Base-by-base conservation (phyloP, 2,797 vertebrate species). In the Lateolabrax maculatus region DNA sequence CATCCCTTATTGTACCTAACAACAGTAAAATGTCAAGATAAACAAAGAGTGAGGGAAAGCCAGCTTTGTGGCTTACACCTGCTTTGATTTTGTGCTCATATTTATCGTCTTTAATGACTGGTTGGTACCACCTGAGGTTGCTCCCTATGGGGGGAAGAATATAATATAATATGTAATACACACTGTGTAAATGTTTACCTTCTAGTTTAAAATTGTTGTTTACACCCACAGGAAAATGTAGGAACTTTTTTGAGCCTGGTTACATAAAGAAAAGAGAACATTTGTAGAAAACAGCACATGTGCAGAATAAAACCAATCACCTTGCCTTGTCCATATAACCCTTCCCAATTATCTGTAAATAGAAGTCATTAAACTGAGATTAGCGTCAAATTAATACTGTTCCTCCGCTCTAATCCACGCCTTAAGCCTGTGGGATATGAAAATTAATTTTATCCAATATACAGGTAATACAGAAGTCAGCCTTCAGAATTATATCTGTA, bases 301-400 rank as follows among this genome's bases (percentile, higher is more conserved):
- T 55, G n/a, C 55, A 46, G 25, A 41, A 65, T 62, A 13, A 15
- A 36, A 57, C 21, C 16, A 63, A 5, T 23, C 52, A 49, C 39
- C 25, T 37, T 44, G 10, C 34, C 58, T 15, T 3, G 9, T 58
- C 46, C 2, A 25, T 77, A 56, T 85, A 81, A 91, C 87, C 89
- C 66, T 60, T 89, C 71, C 73, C 43, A 64, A 89, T 91, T 90
- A 89, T 87, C 84, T 84, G 70, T 79, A 85, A 93, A 89, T 86
- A 86, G 81, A 86, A 87, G 76, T 84, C 81, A 90, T 92, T 94
- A 82, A 88, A 85, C 55, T 79, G 66, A 91, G 89, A 93, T 91
- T 86, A 88, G 52, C 70, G 90, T 91, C 87, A 91, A 85, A 91
- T 94, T 77, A 87, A 88, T 80, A 74, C 70, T 81, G 75, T 62